A percentile compares a stretch with the other conserved stretches of the same genome.
Conservation (phyloP, 1,140 invertebrate genomes). For the Hetaerina americana region DNA sequence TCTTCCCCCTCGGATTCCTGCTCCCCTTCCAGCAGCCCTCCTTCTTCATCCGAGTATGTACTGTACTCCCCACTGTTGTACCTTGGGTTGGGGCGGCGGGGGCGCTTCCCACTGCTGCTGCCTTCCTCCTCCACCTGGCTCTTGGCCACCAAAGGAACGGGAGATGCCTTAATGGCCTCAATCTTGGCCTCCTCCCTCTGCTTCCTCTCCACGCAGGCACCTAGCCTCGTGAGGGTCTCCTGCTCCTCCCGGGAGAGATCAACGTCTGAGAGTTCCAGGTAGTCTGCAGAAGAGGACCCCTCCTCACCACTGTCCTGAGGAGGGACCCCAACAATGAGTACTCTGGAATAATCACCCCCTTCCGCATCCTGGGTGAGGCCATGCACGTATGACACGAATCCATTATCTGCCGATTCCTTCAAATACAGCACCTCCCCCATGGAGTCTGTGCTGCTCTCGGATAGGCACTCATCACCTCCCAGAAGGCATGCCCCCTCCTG, state of each 20-base stretch:
- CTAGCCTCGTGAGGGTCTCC: not conserved
- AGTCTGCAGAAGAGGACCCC: not conserved
- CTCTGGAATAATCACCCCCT: not conserved
- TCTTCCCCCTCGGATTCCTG: not conserved
- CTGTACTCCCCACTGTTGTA: not conserved
- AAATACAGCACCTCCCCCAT: not conserved
- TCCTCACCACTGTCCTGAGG: not conserved
- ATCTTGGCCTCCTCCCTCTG: not conserved
- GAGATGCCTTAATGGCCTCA: not conserved
- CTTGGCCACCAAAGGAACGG: too few species aligned
- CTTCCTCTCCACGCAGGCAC: not conserved
- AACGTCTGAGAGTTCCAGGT: not conserved
- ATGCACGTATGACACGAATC: not conserved
- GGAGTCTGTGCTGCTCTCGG: too few species aligned
- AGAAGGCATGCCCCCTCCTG: not conserved
- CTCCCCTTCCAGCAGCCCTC: not conserved
- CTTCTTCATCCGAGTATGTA: constrained; percentile 1
- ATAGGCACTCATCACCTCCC: not conserved
- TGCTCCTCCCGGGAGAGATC: not conserved
- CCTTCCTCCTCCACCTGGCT: not conserved
- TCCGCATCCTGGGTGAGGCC: not conserved
- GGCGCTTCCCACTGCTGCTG: not conserved
- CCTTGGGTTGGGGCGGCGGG: not conserved
- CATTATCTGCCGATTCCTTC: not conserved
- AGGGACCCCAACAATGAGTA: too few species aligned